Base-by-base conservation (phyloP, 1,140 invertebrate genomes). In the Popillia japonica region DNA sequence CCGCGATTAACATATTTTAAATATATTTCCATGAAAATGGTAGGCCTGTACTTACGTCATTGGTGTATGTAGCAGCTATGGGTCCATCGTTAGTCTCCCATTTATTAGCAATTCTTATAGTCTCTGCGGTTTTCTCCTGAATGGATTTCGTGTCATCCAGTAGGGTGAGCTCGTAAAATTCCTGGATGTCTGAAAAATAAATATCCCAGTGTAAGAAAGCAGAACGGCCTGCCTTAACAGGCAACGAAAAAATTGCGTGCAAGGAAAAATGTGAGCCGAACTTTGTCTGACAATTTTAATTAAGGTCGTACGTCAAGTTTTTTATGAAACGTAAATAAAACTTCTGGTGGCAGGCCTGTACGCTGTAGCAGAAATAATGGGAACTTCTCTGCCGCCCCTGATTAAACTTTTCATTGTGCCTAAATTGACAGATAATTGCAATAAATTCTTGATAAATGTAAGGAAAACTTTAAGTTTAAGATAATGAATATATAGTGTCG, bases 101-200 rank as follows among this genome's bases (percentile, higher is more conserved):
- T 90, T 98, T 98, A 85, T 95, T 96, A 77, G 97, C 97, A 86
- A 99, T 97, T 84, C 96, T 93, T 83, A 98, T 93, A 41, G 97
- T 98, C 89, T 99, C 98, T 34, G 93, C 93, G 76, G 96, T 98
- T 89, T 99, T 99, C 90, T 98, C 95, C 86, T 98, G 95, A 78
- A 96, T 92, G 75, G 95, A 94, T 89, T 99, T 98, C 68, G 92
- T 95, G 86, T 99, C 97, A 89, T 99, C 97, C 83, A 99, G 90
- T 79, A 99, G 90, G 72, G 97, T 98, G 81, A 98, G 90, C 90
- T 99, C 97, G 89, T 99, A 99, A 88, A 99, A 99, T 88, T 99
- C 97, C 92, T 99, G 97, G 85, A 99, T 99, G 91, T 99, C 98
- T 98, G 92, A 20, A 94, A 93, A 78, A 85, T 85, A 85, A 84